Percentiles rank a stretch among this genome's conserved stretches.
Evolutionary conservation across 2,888 invertebrate species (phyloP).

Genomic region (Nomada fabriciana): DNA sequence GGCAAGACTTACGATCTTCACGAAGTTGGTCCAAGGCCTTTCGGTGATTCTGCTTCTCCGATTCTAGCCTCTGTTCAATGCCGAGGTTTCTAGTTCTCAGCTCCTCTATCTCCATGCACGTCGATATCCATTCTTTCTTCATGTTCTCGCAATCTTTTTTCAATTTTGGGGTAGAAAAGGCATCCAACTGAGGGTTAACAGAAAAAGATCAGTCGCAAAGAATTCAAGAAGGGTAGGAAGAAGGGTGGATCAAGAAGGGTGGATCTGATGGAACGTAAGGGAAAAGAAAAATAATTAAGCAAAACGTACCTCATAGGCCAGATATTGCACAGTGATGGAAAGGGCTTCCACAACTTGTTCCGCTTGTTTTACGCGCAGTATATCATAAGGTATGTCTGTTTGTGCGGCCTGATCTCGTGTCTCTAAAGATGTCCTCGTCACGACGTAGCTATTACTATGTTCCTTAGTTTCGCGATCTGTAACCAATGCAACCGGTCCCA

Average conservation of each 20-base stretch:
- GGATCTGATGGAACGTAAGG: no score
- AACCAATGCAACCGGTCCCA: conserved; percentile 77
- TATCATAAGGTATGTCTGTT: conserved; percentile 73
- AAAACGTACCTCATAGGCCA: conserved; percentile 87
- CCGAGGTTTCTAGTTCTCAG: conserved; percentile 80
- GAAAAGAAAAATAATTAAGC: neutral
- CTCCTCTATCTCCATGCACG: conserved; percentile 85
- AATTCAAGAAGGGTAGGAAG: neutral
- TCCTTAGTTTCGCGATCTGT: conserved; percentile 79
- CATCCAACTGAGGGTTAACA: conserved; percentile 85
- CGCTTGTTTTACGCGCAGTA: conserved; percentile 82
- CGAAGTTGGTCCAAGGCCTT: conserved; percentile 76
- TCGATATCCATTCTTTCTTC: conserved; percentile 84
- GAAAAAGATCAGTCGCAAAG: neutral
- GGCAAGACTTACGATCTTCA: conserved; percentile 77
- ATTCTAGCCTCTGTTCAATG: conserved; percentile 82
- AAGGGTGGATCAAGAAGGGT: no score
- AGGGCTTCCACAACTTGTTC: conserved; percentile 92
- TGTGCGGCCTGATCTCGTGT: conserved; percentile 85
- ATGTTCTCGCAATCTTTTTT: conserved; percentile 85
- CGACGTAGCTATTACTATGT: conserved; percentile 47
- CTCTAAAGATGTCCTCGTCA: conserved; percentile 71
- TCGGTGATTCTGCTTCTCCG: conserved; percentile 82
- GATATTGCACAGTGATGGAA: conserved; percentile 93
- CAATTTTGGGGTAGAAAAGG: conserved; percentile 86